These are phyloP conservation scores for Pantelozetes paolii DNA, from an alignment of 2,888 invertebrate species.

Conservation along the genomic window DNA sequence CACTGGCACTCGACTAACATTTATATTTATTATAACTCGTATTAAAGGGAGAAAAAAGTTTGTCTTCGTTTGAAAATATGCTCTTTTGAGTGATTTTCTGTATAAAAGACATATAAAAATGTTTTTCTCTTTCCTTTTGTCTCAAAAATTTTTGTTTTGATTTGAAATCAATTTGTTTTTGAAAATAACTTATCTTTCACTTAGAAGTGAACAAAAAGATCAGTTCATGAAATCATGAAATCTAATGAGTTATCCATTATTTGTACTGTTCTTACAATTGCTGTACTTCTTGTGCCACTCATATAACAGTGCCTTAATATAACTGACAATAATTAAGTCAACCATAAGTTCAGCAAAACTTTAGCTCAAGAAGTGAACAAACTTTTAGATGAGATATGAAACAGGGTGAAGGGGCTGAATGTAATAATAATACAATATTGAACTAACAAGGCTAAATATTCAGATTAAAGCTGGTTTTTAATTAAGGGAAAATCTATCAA, in stretches of 20 bases:
- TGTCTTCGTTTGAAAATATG: not conserved
- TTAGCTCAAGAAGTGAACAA: not conserved
- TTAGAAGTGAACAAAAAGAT: too few relatives aligned
- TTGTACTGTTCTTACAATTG: not conserved
- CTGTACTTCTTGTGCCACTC: not conserved
- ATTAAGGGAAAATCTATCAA: too few relatives aligned
- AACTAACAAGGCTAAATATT: too few relatives aligned
- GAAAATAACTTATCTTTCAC: not conserved
- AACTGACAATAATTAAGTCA: not conserved
- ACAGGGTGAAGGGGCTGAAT: not conserved
- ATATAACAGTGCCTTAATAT: not conserved
- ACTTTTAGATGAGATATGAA: not conserved
- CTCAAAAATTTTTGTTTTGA: not conserved
- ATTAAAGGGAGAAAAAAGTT: not conserved
- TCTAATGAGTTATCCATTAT: conserved; percentile 2
- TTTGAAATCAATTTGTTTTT: not conserved
- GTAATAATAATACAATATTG: not conserved
- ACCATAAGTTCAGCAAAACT: not conserved
- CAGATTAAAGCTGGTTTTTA: too few relatives aligned
- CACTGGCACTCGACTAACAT: not conserved
- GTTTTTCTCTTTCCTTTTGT: not conserved
- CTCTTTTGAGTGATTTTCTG: not conserved
- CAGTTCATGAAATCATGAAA: not conserved
- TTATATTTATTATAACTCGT: not conserved
- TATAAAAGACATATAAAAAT: not conserved